Evolutionary conservation across 1,140 invertebrate species (phyloP).

Genomic region (Caenorhabditis latens): DNA sequence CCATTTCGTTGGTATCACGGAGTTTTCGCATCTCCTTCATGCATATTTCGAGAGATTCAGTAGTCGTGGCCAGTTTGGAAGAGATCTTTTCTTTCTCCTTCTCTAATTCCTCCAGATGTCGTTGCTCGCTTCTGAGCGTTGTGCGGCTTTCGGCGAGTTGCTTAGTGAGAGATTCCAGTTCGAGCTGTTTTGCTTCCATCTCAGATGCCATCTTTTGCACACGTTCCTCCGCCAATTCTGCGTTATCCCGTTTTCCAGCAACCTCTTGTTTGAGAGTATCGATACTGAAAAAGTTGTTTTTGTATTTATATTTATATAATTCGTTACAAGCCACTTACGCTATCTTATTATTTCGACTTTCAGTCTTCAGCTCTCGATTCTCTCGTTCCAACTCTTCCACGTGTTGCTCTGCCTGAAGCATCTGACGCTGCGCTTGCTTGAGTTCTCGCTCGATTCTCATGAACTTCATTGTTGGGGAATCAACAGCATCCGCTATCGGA

Average conservation of each 20-base stretch:
- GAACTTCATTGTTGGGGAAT: conserved; percentile 37
- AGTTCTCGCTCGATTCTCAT: conserved; percentile 22
- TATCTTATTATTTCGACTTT: neutral
- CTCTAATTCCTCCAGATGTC: neutral
- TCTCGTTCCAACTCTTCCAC: neutral
- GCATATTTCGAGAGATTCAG: neutral
- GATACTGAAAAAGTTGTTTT: neutral
- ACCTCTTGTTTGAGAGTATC: neutral
- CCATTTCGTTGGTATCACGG: neutral
- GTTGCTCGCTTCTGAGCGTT: neutral
- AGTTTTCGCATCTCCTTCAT: neutral
- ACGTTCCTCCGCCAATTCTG: neutral
- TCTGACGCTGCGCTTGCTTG: neutral
- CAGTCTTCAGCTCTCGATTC: neutral
- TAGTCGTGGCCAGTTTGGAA: neutral
- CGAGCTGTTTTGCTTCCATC: neutral
- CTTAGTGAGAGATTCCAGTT: neutral
- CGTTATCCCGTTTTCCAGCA: neutral
- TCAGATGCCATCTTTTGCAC: neutral
- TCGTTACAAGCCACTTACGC: neutral
- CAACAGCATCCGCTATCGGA: conserved; percentile 25
- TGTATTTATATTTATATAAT: too few species aligned
- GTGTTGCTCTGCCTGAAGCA: neutral
- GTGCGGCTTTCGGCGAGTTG: neutral
- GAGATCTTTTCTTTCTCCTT: neutral